Percentiles rank a stretch among this genome's conserved stretches.
Evolutionary conservation across 2,113 vertebrate genomes (phyloP).

Genomic region (Buteo buteo): DNA sequence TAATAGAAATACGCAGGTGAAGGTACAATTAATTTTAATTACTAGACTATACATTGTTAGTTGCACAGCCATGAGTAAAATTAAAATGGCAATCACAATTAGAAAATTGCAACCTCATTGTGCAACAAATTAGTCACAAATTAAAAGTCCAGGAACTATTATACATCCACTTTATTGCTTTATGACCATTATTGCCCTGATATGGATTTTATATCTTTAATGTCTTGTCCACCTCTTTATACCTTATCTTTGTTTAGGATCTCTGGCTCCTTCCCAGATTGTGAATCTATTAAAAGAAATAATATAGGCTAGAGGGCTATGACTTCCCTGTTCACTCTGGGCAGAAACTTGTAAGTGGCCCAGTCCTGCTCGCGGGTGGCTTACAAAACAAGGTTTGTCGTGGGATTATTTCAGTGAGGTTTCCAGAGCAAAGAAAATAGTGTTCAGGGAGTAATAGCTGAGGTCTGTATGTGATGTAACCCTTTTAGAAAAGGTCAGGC

Average conservation of each 20-base stretch:
- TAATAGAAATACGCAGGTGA: conserved; percentile 85
- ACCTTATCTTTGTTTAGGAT: conserved; percentile 46
- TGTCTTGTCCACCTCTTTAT: conserved; percentile 36
- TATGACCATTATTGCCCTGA: conserved; percentile 44
- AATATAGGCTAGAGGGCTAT: not conserved
- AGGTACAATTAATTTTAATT: conserved; percentile 96
- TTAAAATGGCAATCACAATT: conserved; percentile 99
- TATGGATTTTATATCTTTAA: conserved; percentile 52
- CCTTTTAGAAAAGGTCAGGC: conserved; percentile 39
- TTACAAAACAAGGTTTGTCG: not conserved
- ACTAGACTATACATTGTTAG: conserved; percentile 85
- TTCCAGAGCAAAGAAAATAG: conserved; percentile 24
- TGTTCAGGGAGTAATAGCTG: conserved; percentile 33
- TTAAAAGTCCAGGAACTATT: conserved; percentile 74
- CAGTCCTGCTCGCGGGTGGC: not conserved
- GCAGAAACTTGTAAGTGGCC: not conserved
- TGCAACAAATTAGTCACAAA: conserved; percentile 92
- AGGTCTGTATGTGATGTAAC: conserved; percentile 36
- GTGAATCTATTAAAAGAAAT: not conserved
- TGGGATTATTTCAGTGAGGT: not conserved
- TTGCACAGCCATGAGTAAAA: conserved; percentile 94
- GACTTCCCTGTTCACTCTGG: not conserved
- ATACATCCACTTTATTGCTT: conserved; percentile 59
- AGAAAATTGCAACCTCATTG: conserved; percentile 90
- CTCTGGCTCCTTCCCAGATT: conserved; percentile 4